Evolutionary conservation across 2,797 vertebrate species (phyloP), one percentile per base, ranked within the genome.

Genomic region (Mareca penelope): DNA sequence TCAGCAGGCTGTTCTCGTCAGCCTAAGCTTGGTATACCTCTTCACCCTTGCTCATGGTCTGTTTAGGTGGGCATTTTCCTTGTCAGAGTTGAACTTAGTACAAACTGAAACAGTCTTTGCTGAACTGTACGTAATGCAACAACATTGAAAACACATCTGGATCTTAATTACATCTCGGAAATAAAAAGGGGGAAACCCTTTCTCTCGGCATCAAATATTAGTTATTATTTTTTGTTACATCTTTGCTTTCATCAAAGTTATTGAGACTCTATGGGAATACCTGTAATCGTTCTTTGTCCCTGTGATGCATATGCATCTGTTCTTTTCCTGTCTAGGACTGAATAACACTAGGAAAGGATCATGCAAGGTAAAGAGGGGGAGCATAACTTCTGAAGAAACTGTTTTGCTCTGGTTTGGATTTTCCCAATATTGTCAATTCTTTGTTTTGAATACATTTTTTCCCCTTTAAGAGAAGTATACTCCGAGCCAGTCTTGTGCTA

Each of bases 361-460:
- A 10, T 1, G 5, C 4, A 46, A 88, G 94, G 94, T 91, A 84
- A 96, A 96, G 92, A 96, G 89, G 65, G 91, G 80, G 79, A 85
- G 35, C 71, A 28, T 39, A 88, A 77, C 80, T 94, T 95, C 92
- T 93, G 85, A 80, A 48, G 17, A 94, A 96, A 97, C 37, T 26
- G 55, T 31, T 92, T 89, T 95, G 44, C 56, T 92, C 39, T 77
- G 93, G 78, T 75, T 73, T 15, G 71, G 80, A 59, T 83, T 80
- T 93, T 93, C 82, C 87, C 46, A 67, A 64, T 93, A 80, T 88
- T 15, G 5, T 69, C 59, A 80, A 72, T 94, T 94, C 95, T 97
- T 97, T 96, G 92, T 96, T 96, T 97, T 93, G 81, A 95, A 96
- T 94, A 87, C 4, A 24, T 91, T 96, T 95, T 96, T 96, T 67